Base-by-base conservation (phyloP, 1,140 invertebrate species). In the Neodiprion pinetum region DNA sequence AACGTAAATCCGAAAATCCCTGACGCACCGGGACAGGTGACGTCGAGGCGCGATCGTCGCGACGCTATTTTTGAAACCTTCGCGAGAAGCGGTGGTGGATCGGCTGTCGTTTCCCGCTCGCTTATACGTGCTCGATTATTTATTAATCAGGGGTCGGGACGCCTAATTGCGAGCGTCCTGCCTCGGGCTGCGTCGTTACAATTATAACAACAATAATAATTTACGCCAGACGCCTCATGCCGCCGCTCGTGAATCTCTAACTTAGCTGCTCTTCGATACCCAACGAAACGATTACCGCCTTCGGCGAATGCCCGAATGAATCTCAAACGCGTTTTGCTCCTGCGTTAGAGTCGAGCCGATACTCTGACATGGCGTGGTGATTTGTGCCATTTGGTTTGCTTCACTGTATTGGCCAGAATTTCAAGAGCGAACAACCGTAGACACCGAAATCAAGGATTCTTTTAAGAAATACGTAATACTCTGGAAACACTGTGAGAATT, bases 181-280 rank as follows among this genome's bases (percentile, higher is more conserved):
- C 78, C 74, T 73, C 49, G 50, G 76, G 78, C 72, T 17, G 53
- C 71, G 72, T 72, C 73, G 77, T 79, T 75, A 77, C 72, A 77
- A 79, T 79, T 79, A 79, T 72, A 79, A 79, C 78, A 79, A 76
- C 74, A 77, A 79, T 76, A 79, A 75, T 74, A 72, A 76, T 75
- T 75, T 48, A 74, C 50, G 72, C 73, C 53, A 61, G 11, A 61
- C 11, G 28, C 28, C 28, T 40, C 5, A 28, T 28, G 28, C 28
- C 28, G 28, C 28, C 11, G 53, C 53, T n/a, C n/a, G 5, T 17
- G 53, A 4, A 61, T 61, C 53, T 61, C 5, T 9, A 12, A 17
- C n/a, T 14, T 3, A 61, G 53, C 11, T 61, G 28, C 28, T 40
- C 28, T 61, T 61, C 53, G 53, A 61, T 61, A 14, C 53, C 3